phyloP scores from a whole-genome alignment of 2,888 invertebrate species.

The Tetrapedia diversipes region DNA sequence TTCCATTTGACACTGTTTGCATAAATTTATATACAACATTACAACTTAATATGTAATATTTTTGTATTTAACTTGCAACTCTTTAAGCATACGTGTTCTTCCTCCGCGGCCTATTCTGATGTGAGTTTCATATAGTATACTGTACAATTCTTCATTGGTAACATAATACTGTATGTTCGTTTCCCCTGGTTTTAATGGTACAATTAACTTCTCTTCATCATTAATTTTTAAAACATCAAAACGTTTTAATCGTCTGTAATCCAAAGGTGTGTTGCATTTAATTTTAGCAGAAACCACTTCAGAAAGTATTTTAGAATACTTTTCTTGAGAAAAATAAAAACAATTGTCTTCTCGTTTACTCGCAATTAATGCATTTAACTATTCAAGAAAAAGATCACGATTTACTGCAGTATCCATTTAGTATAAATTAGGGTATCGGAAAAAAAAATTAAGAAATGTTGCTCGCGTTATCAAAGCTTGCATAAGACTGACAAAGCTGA shows the following conservation, averaged over 20 bases:
- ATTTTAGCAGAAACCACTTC: slow-evolving; percentile 64
- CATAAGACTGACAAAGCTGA: no score
- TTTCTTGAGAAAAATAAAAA: slow-evolving; percentile 58
- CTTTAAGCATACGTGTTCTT: slow-evolving; percentile 70
- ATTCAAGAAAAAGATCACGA: slow-evolving; percentile 55
- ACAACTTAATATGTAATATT: slow-evolving; percentile 71
- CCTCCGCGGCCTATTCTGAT: slow-evolving; percentile 71
- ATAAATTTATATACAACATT: slow-evolving; percentile 66
- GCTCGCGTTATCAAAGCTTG: no score
- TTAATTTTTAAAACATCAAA: slow-evolving; percentile 68
- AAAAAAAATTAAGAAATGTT: slow-evolving; percentile 38
- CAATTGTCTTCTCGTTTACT: slow-evolving; percentile 70
- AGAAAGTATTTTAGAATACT: slow-evolving; percentile 67
- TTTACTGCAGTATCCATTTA: slow-evolving; percentile 65
- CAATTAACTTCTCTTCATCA: slow-evolving; percentile 67
- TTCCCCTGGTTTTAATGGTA: slow-evolving; percentile 65
- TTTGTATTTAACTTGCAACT: slow-evolving; percentile 73
- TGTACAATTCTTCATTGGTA: slow-evolving; percentile 70
- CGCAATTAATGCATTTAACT: no score
- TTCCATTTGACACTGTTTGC: slow-evolving; percentile 48
- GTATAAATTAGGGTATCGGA: slow-evolving; percentile 60
- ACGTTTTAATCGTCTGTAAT: slow-evolving; percentile 67
- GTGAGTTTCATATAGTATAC: slow-evolving; percentile 70
- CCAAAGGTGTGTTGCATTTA: slow-evolving; percentile 64
- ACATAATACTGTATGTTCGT: slow-evolving; percentile 61